Evolutionary conservation across 2,113 vertebrate species (phyloP).

Genomic region (Ictidomys tridecemlineatus): DNA sequence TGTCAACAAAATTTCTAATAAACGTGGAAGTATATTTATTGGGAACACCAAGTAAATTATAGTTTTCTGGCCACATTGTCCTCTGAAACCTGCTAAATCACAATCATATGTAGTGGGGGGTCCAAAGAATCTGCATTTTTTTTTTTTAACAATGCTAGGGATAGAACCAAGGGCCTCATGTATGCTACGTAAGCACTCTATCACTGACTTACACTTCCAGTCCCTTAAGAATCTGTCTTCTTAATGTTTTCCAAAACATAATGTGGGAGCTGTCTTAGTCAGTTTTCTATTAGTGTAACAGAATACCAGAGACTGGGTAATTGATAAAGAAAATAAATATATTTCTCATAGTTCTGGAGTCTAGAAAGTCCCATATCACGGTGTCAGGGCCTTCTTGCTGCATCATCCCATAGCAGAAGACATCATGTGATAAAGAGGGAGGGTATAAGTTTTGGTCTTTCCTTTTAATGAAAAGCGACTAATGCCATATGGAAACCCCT

Average conservation of each 20-base stretch:
- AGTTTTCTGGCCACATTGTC: background rate
- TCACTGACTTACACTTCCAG: too few relatives aligned
- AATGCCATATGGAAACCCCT: background rate
- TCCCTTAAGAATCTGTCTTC: background rate
- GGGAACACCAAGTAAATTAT: conserved; percentile 46
- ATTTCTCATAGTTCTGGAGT: background rate
- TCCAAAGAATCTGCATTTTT: conserved; percentile 8
- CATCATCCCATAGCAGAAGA: background rate
- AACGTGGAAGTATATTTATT: background rate
- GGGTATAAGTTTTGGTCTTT: background rate
- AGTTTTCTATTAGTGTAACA: background rate
- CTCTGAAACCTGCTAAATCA: background rate
- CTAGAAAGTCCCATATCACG: background rate
- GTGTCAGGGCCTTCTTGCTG: background rate
- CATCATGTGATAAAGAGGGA: background rate
- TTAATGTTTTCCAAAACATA: background rate
- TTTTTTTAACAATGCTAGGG: background rate
- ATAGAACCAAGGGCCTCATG: background rate
- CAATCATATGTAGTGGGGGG: background rate
- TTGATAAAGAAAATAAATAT: background rate
- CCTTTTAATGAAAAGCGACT: background rate
- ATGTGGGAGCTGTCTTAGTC: background rate
- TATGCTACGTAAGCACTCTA: background rate
- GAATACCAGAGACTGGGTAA: background rate
- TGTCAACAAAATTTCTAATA: conserved; percentile 33